These are phyloP conservation scores for Bombus pyrosoma DNA, from an alignment of 1,140 invertebrate species.

Conservation along the genomic window DNA sequence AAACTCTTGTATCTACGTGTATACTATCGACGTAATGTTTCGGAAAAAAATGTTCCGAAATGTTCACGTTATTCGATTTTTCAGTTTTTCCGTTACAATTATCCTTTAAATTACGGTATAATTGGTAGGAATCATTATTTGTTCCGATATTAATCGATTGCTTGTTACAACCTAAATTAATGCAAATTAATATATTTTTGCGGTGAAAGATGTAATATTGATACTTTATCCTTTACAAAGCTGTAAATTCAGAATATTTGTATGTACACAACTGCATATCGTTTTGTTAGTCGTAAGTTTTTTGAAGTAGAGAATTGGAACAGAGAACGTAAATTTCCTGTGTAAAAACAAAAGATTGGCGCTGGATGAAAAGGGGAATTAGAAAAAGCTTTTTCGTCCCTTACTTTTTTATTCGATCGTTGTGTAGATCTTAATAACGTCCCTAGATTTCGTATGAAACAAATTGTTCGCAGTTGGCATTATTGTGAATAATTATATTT, in stretches of 20 bases:
- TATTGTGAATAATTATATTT: neutral
- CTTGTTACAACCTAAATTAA: no score
- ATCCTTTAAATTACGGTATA: neutral
- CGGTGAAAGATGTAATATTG: neutral
- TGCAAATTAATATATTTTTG: neutral
- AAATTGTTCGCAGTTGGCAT: neutral
- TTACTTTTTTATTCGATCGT: neutral
- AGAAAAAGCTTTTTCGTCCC: neutral
- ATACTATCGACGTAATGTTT: neutral
- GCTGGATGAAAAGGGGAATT: neutral
- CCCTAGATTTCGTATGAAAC: neutral
- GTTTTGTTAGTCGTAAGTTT: neutral
- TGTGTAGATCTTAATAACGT: neutral
- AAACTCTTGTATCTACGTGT: neutral
- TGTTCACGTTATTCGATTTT: neutral
- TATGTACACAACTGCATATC: neutral
- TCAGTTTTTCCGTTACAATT: neutral
- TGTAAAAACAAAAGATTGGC: neutral
- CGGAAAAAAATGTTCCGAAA: neutral
- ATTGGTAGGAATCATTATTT: neutral
- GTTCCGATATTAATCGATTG: no score
- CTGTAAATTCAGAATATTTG: neutral
- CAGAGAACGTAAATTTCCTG: neutral
- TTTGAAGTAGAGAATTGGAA: neutral
- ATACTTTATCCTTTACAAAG: neutral